Percentiles rank a stretch among this genome's conserved stretches.
These are phyloP conservation scores for Sisyra nigra DNA, from an alignment of 2,888 invertebrate species.

Conservation along the genomic window DNA sequence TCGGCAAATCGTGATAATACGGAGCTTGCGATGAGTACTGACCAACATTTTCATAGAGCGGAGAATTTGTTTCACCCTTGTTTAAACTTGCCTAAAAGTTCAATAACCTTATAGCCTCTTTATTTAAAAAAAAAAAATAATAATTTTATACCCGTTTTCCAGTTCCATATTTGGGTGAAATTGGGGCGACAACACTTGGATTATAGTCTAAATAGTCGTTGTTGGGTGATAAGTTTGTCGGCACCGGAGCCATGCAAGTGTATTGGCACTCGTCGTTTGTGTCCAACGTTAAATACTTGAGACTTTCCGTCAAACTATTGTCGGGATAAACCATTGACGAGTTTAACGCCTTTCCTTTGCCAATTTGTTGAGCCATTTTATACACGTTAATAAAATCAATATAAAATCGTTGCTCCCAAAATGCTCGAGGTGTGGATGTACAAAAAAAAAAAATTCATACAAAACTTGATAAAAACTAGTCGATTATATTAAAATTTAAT, in stretches of 20 bases:
- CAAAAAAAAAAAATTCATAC: no score
- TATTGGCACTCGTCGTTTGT: conserved; percentile 1
- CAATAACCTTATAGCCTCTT: background rate
- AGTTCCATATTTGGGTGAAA: no score
- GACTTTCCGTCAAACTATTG: background rate
- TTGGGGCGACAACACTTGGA: background rate
- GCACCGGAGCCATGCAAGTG: conserved; percentile 2
- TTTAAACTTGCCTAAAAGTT: conserved; percentile 39
- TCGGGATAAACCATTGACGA: background rate
- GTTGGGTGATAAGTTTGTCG: background rate
- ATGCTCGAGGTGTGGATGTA: no score
- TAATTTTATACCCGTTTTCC: no score
- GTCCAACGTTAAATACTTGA: conserved; percentile 1
- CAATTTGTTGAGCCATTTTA: conserved; percentile 2
- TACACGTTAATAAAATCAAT: no score
- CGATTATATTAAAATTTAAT: no score
- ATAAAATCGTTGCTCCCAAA: no score
- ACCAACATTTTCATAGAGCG: conserved; percentile 71
- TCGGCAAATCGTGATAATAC: conserved; percentile 39
- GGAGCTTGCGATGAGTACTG: conserved; percentile 35
- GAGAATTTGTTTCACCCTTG: conserved; percentile 26
- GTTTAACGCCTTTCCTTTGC: background rate
- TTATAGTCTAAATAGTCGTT: background rate
- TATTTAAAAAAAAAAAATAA: background rate
- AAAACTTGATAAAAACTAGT: no score